phyloP scores from a whole-genome alignment of 2,888 invertebrate species.

The Bombylius discolor region DNA sequence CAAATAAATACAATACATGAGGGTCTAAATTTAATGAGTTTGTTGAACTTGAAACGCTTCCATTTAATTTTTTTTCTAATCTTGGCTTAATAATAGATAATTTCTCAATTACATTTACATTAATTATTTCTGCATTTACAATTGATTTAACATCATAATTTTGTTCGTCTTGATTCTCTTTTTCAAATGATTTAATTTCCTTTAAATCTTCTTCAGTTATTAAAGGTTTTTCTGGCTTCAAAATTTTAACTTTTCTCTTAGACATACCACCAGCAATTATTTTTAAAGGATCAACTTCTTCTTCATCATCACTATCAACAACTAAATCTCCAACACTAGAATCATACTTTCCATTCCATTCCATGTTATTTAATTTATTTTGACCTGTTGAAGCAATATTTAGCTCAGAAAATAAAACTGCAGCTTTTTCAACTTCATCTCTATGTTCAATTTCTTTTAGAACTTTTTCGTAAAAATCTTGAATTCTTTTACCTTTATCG shows the following conservation, averaged over 20 bases:
- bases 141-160: not conserved
- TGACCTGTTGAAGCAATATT: slow-evolving; percentile 29
- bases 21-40: slow-evolving; percentile 20
- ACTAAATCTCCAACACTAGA: slow-evolving; percentile 17
- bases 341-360: slow-evolving; percentile 26
- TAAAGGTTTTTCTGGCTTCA: slow-evolving; percentile 20
- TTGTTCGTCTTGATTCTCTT: not conserved
- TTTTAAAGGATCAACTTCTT: slow-evolving; percentile 29
- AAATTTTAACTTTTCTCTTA: slow-evolving; percentile 25
- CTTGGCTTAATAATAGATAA: slow-evolving; percentile 12
- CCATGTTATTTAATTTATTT: slow-evolving; percentile 23
- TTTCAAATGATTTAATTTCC: slow-evolving; percentile 26
- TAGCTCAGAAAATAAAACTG: slow-evolving; percentile 26
- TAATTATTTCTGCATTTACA: slow-evolving; percentile 19
- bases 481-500: slow-evolving; percentile 31
- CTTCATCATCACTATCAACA: slow-evolving; percentile 32
- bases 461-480: slow-evolving; percentile 26
- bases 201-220: slow-evolving; percentile 28
- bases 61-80: slow-evolving; percentile 4
- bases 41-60: not conserved
- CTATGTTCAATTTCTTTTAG: slow-evolving; percentile 25
- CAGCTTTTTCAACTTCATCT: slow-evolving; percentile 26
- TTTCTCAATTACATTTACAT: slow-evolving; percentile 20
- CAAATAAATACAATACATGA: slow-evolving; percentile 28
- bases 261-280: slow-evolving; percentile 29